phyloP scores from a whole-genome alignment of 2,888 invertebrate species.

The Drosophila rubida region DNA sequence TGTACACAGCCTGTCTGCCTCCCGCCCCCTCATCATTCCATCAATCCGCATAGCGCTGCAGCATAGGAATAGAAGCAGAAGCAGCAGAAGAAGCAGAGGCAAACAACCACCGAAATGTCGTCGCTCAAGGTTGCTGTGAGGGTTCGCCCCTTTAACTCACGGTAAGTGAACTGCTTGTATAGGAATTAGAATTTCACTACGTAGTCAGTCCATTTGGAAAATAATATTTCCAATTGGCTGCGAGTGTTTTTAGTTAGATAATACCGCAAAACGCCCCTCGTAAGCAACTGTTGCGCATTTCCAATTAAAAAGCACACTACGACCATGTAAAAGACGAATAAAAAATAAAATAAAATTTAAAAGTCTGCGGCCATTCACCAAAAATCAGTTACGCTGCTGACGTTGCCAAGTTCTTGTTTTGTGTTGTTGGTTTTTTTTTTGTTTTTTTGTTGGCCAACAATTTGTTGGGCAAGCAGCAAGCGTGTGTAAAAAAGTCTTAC shows the following conservation, averaged over 20 bases:
- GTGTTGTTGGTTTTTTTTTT: neutral
- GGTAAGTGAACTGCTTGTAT: constrained; percentile 86
- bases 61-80: constrained; percentile 39
- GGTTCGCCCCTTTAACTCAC: constrained; percentile 95
- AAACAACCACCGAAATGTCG: constrained; percentile 88
- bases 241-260: neutral
- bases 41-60: constrained; percentile 6
- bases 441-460: constrained; percentile 31
- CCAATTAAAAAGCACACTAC: constrained; percentile 13
- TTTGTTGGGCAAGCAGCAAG: constrained; percentile 29
- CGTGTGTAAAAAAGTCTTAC: constrained; percentile 9
- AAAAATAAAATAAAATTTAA: neutral
- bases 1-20: constrained; percentile 26
- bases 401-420: constrained; percentile 35
- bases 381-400: constrained; percentile 38
- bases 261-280: constrained; percentile 52
- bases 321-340: neutral
- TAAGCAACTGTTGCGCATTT: constrained; percentile 57
- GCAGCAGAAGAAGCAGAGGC: constrained; percentile 2
- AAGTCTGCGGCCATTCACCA: constrained; percentile 23
- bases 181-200: constrained; percentile 13
- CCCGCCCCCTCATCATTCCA: neutral
- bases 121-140: constrained; percentile 96
- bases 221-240: neutral
- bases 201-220: constrained; percentile 18